Evolutionary conservation across 2,113 vertebrate genomes (phyloP).

Genomic region (Gopherus evgoodei): DNA sequence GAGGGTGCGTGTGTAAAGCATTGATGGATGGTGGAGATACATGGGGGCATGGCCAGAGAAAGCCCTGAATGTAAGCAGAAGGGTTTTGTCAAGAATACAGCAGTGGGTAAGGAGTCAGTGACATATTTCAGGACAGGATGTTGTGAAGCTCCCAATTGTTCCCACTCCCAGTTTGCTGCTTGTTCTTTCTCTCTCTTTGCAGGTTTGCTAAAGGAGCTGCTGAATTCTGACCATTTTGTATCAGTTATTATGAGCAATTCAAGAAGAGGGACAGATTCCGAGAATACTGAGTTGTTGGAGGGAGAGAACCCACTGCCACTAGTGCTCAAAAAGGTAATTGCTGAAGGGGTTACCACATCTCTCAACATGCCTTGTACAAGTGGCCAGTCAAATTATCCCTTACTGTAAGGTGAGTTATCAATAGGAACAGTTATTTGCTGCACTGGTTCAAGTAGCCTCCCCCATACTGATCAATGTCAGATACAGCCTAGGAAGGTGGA

Average conservation of each 20-base stretch:
- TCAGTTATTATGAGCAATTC: slow-evolving; percentile 88
- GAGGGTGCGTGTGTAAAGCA: fast-evolving
- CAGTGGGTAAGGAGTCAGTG: not conserved
- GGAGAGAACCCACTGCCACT: slow-evolving; percentile 86
- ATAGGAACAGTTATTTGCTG: not conserved
- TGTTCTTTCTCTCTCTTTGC: not conserved
- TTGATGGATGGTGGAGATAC: not conserved
- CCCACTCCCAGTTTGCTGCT: not conserved
- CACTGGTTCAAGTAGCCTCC: not conserved
- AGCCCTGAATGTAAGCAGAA: not conserved
- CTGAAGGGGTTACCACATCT: not conserved
- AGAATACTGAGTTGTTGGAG: slow-evolving; percentile 48
- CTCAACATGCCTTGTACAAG: not conserved
- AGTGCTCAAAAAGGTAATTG: slow-evolving; percentile 92
- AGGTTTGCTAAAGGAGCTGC: slow-evolving; percentile 90
- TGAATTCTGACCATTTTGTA: slow-evolving; percentile 86
- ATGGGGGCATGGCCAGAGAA: not conserved
- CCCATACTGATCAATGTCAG: not conserved
- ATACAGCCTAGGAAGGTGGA: not conserved
- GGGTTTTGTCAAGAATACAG: not conserved
- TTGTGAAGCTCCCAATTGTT: not conserved
- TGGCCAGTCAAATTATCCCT: not conserved
- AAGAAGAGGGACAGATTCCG: slow-evolving; percentile 48
- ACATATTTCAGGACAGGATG: not conserved
- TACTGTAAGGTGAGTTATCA: not conserved